Conservation (phyloP, 1,140 invertebrate genomes). For the Zaprionus davidi region DNA sequence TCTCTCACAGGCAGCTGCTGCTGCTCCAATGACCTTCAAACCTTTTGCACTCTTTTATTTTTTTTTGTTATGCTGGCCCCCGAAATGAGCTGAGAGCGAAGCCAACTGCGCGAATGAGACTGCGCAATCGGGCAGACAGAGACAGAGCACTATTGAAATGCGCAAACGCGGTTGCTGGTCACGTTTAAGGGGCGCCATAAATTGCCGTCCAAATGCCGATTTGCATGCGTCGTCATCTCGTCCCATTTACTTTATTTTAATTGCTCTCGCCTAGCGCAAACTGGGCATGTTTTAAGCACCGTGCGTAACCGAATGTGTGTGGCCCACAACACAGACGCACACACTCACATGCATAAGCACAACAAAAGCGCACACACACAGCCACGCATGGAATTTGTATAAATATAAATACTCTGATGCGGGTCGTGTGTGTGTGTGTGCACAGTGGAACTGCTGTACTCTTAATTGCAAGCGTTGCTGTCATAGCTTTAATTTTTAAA, state of each 20-base stretch:
- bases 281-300: constrained; percentile 39
- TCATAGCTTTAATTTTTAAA: background rate
- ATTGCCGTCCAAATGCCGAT: constrained; percentile 64
- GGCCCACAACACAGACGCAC: constrained; percentile 18
- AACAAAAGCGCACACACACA: constrained; percentile 8
- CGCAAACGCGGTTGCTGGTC: constrained; percentile 66
- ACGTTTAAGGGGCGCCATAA: constrained; percentile 77
- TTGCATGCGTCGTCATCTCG: constrained; percentile 67
- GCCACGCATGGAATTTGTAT: background rate
- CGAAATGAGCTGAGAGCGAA: constrained; percentile 22
- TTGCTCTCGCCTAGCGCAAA: constrained; percentile 61
- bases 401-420: constrained; percentile 14
- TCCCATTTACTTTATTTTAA: constrained; percentile 59
- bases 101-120: background rate
- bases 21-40: constrained; percentile 74
- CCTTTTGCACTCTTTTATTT: constrained; percentile 44
- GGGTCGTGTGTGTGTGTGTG: constrained; percentile 17
- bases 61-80: background rate
- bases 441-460: constrained; percentile 26
- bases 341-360: constrained; percentile 1
- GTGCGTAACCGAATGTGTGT: constrained; percentile 51
- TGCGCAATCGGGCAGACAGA: constrained; percentile 17
- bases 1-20: constrained; percentile 24
- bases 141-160: constrained; percentile 29
- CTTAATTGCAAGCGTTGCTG: background rate